Base-by-base conservation (phyloP, 2,888 invertebrate species). In the Petrolisthes manimaculis region DNA sequence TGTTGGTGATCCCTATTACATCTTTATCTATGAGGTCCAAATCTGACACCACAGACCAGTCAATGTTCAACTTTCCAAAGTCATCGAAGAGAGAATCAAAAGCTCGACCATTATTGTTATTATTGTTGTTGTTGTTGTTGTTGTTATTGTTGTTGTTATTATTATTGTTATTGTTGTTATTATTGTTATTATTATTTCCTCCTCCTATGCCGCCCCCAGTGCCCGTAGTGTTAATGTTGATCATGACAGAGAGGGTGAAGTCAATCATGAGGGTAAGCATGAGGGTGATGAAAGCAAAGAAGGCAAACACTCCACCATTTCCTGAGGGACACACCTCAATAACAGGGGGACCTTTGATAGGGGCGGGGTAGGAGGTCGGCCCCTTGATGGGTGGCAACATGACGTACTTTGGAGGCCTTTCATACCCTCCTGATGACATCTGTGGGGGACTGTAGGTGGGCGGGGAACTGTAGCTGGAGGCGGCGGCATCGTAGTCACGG, bases 201-300 rank as follows among this genome's bases (percentile, higher is more conserved):
- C 78, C 83, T 14, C 55, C 56, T 6, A 37, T 83, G 24, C 85
- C 84, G 53, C 24, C 37, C 14, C 80, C 80, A 18, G 84, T 67
- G 56, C 88, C 88, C 54, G 88, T 88, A 74, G 84, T 74, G 74
- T 88, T 88, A 37, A 86, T 86, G 55, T 86, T 71, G 71, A 88
- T 69, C 83, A 86, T 89, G 71, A 89, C 55, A 51, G 83, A 71
- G 56, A 89, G 84, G 21, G 83, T 89, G 53, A 89, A 89, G 80
- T 89, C 89, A 67, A 89, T 84, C 89, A 89, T 89, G 55, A 89
- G 81, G 67, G 86, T 89, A 14, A 89, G 83, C 14, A 78, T 78
- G 24, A 89, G 89, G 80, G 89, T 89, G 74, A 89, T 83, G 74
- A 89, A 89, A 67, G 89, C 89, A 56, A 89, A 89, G 79, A 89